These are phyloP conservation scores for Talpa occidentalis DNA, from an alignment of 2,113 vertebrate species.

Conservation along the genomic window DNA sequence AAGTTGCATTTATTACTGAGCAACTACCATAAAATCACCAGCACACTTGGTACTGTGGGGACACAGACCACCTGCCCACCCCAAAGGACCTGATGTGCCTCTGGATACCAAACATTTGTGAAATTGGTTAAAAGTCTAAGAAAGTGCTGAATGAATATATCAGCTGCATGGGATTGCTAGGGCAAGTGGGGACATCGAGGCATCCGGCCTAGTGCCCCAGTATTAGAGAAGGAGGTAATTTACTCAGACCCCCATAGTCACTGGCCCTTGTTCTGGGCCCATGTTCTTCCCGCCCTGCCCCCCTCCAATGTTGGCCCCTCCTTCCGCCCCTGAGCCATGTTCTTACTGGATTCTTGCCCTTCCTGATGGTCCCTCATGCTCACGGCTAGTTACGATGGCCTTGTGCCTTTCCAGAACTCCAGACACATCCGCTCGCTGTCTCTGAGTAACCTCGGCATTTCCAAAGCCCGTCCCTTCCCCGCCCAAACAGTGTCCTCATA, in stretches of 20 bases:
- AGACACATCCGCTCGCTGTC: rapidly evolving
- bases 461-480: rapidly evolving
- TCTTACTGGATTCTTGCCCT: too few relatives aligned
- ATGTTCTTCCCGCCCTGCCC: rapidly evolving
- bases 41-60: background rate
- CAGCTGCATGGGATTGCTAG: background rate
- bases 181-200: background rate
- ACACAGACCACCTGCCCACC: too few relatives aligned
- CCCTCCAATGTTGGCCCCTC: background rate
- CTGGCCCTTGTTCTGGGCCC: background rate
- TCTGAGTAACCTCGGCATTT: background rate
- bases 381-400: background rate
- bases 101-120: rapidly evolving
- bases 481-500: rapidly evolving
- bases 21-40: background rate
- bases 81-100: background rate
- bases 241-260: background rate
- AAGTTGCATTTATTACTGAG: background rate
- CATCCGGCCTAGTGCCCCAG: background rate
- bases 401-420: background rate
- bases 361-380: background rate
- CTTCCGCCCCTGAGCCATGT: rapidly evolving
- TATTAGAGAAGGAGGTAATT: background rate
- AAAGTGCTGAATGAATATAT: too few relatives aligned
- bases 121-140: background rate